Base-by-base conservation (phyloP, 1,140 invertebrate species). In the Cydia strobilella region DNA sequence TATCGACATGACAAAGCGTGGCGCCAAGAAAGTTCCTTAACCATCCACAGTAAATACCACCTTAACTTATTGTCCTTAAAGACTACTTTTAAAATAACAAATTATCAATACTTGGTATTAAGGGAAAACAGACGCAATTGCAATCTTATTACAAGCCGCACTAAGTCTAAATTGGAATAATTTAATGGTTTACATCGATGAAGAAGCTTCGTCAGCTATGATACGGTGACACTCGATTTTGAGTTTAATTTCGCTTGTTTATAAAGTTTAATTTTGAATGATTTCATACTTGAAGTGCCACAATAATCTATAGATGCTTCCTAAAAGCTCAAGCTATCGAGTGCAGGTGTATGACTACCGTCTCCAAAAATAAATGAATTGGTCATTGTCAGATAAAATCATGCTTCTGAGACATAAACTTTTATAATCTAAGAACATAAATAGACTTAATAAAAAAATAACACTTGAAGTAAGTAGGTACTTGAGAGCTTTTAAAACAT, bases 281-380 rank as follows among this genome's bases (percentile, higher is more conserved):
- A 35, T 4, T 62, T 15, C 0, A 7, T 31, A 73, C 82, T 72
- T 87, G 84, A 89, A 91, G 89, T 89, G 85, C 80, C 74, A 77
- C 80, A 83, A 88, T 87, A 84, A 83, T 85, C 85, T 84, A 86
- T 84, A 80, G 81, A 81, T 80, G 83, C 82, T 84, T 79, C 83
- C 84, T 91, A 90, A 90, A 90, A 91, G 89, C 90, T 87, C 82
- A 84, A 84, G 83, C 77, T 81, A 85, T 91, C 87, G 83, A 92
- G 90, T 91, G 89, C 90, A 91, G 88, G 89, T 85, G 84, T 89
- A 90, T 86, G 85, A 88, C 86, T 89, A 80, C 86, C 84, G 89
- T 90, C 89, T 87, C 90, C 89, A 75, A 92, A 92, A 90, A 92
- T 92, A 92, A 92, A 90, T 89, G 81, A 86, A 87, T 89, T 88